Percentiles rank a stretch among this genome's conserved stretches.
Evolutionary conservation across 1,140 invertebrate species (phyloP).

Genomic region (Sycophila sp.): DNA sequence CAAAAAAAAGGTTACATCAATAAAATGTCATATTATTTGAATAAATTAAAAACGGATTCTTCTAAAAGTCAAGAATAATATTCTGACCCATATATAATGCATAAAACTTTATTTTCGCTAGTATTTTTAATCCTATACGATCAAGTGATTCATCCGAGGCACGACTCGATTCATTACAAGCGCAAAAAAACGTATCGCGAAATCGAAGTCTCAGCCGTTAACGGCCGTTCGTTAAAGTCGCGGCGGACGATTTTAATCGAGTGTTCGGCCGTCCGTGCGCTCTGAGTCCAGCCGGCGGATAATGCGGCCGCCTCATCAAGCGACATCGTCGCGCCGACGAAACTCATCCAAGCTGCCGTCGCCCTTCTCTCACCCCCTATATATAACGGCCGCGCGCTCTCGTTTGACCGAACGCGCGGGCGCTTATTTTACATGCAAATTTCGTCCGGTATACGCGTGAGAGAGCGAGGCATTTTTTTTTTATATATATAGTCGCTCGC

Average conservation of each 20-base stretch:
- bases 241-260: slow-evolving; percentile 51
- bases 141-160: too few species aligned
- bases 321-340: slow-evolving; percentile 57
- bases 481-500: background rate
- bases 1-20: too few species aligned
- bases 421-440: slow-evolving; percentile 33
- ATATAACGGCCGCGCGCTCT: slow-evolving; percentile 3
- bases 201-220: too few species aligned
- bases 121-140: too few species aligned
- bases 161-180: too few species aligned
- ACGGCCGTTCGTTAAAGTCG: background rate
- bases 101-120: too few species aligned
- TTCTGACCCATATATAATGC: too few species aligned
- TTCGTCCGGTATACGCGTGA: background rate
- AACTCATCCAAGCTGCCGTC: slow-evolving; percentile 51
- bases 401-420: background rate
- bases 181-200: too few species aligned
- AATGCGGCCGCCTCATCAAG: slow-evolving; percentile 56
- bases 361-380: slow-evolving; percentile 33
- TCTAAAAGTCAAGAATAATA: too few species aligned
- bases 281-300: slow-evolving; percentile 46
- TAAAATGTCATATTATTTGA: too few species aligned
- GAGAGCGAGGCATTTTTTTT: background rate
- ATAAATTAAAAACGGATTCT: too few species aligned
- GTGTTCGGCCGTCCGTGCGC: too few species aligned